Evolutionary conservation across 2,888 invertebrate genomes (phyloP).

Genomic region (Aspidiotus rigidus): DNA sequence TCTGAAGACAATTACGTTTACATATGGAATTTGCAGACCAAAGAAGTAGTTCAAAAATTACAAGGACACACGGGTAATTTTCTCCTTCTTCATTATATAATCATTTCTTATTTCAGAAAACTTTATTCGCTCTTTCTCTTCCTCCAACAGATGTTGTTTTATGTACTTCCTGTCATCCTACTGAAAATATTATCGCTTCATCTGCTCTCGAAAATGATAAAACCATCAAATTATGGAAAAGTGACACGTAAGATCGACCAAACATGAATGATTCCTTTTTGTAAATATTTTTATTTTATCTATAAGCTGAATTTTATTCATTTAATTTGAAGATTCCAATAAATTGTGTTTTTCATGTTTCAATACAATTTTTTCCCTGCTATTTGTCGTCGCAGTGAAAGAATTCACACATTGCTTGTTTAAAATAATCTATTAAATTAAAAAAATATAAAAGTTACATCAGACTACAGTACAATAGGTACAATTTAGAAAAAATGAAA

Average conservation of each 20-base stretch:
- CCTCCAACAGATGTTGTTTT: slow-evolving; percentile 66
- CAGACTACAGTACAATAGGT: too few species aligned
- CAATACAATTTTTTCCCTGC: too few species aligned
- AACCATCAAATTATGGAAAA: slow-evolving; percentile 98
- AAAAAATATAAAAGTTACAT: too few species aligned
- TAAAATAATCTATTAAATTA: too few species aligned
- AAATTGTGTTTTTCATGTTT: too few species aligned
- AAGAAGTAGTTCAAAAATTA: slow-evolving; percentile 96
- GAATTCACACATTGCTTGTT: too few species aligned
- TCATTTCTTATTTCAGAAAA: slow-evolving; percentile 5
- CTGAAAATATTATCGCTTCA: slow-evolving; percentile 97
- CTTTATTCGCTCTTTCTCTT: slow-evolving; percentile 11
- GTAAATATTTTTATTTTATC: not conserved
- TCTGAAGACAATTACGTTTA: slow-evolving; percentile 98
- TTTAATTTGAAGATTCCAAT: too few species aligned
- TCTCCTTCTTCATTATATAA: not conserved
- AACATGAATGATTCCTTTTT: not conserved
- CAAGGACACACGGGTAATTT: slow-evolving; percentile 85
- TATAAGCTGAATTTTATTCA: not conserved
- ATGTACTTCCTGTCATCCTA: slow-evolving; percentile 98
- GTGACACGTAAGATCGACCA: slow-evolving; percentile 54
- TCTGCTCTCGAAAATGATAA: slow-evolving; percentile 97
- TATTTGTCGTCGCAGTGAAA: too few species aligned
- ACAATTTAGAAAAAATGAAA: too few species aligned
- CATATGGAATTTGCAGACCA: slow-evolving; percentile 99